These are phyloP conservation scores for Nemotelus nigrinus DNA, from an alignment of 2,888 invertebrate species.

Conservation along the genomic window DNA sequence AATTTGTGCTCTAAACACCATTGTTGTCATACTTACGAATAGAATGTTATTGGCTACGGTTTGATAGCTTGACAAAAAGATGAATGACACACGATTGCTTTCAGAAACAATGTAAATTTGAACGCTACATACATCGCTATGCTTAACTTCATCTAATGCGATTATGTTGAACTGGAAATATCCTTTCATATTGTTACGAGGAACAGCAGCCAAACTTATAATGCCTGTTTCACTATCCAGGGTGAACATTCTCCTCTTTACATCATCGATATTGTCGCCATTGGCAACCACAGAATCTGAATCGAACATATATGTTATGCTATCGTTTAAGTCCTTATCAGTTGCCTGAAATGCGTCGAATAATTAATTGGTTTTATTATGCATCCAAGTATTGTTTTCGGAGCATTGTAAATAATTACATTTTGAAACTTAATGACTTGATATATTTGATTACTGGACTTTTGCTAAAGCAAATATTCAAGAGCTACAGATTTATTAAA, in stretches of 20 bases:
- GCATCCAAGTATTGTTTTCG: background rate
- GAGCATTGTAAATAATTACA: background rate
- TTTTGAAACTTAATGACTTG: background rate
- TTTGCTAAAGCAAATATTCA: too few species aligned
- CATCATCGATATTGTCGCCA: slow-evolving; percentile 62
- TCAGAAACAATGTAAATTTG: slow-evolving; percentile 71
- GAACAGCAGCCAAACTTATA: slow-evolving; percentile 67
- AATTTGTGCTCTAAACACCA: background rate
- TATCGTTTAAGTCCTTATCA: slow-evolving; percentile 67
- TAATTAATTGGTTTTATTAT: background rate
- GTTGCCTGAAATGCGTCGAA: slow-evolving; percentile 65
- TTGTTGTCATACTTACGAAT: slow-evolving; percentile 65
- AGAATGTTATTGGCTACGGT: slow-evolving; percentile 56
- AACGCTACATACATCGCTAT: slow-evolving; percentile 65
- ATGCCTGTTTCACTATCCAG: slow-evolving; percentile 65
- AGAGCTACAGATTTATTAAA: too few species aligned
- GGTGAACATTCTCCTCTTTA: slow-evolving; percentile 64
- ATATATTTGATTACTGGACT: too few species aligned
- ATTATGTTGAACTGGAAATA: slow-evolving; percentile 69
- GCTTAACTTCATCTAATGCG: slow-evolving; percentile 68
- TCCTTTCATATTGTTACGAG: slow-evolving; percentile 69
- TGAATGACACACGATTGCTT: slow-evolving; percentile 67
- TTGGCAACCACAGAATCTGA: slow-evolving; percentile 64
- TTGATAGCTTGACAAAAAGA: slow-evolving; percentile 52
- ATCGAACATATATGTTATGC: slow-evolving; percentile 65